Base-by-base conservation (phyloP, 1,140 invertebrate species). In the Armadillidium nasatum region DNA sequence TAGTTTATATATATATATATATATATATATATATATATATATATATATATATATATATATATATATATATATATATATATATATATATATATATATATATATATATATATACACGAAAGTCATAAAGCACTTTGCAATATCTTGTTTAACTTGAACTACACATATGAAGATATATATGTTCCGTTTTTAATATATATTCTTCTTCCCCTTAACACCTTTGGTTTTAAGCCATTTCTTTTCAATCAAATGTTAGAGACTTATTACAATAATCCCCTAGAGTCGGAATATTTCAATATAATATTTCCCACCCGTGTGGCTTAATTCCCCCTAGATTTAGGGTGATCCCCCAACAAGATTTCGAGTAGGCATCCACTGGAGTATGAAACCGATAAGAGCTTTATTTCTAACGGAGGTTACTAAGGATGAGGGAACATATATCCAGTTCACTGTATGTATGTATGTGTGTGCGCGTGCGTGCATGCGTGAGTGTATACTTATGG, bases 231-330 rank as follows among this genome's bases (percentile, higher is more conserved):
- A 50, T 50, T 50, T 50, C 46, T 50, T 50, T 50, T 50, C 46
- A 50, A 50, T 50, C 46, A 50, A 50, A 50, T 50, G 46, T 50
- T 50, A 50, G 46, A 15, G 46, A 50, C 46, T 50, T 50, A 50
- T 50, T 50, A 50, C 46, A 50, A 50, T 50, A 50, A 50, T 50
- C 46, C 46, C 46, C 46, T 50, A 50, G 46, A 50, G 46, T 50
- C 46, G 46, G 46, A 50, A 50, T 50, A 50, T 50, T 50, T 50
- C 46, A 50, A 50, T 50, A 50, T 50, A 50, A 50, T 50, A 50
- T 50, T 50, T 50, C 46, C 46, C 46, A 50, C 46, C 46, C 46
- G 46, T 50, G 46, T 50, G 46, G 46, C 46, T 50, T 50, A 50
- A 50, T 50, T 50, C 46, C 46, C 46, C 46, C 46, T 50, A 50